Evolutionary conservation across 2,888 invertebrate species (phyloP), one percentile per base, ranked within the genome.

Genomic region (Lasioglossum calceatum): DNA sequence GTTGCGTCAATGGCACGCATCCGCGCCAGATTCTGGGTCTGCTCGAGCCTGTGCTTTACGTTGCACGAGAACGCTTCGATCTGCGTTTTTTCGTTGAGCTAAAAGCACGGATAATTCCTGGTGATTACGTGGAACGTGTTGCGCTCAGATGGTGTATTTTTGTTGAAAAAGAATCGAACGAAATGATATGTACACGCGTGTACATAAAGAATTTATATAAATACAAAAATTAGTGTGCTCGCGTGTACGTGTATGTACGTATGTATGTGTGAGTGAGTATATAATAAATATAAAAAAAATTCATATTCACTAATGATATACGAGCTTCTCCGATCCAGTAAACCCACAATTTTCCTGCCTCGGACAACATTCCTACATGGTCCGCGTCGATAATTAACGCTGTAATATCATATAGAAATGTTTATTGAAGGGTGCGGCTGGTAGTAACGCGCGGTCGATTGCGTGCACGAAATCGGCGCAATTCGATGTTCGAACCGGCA

Each of bases 241-340:
- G 27, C n/a, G 4, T 64, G 64, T 5, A 4, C 32, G 64, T 32
- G 14, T 64, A 4, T 14, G 5, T 64, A 7, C 32, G 19, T 67
- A 2, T 32, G 36, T 36, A 16, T 36, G 8, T 36, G 5, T 32
- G 36, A 36, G 2, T 8, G 27, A 12, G 27, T 32, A 32, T 32
- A 8, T n/a, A 81, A 75, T 71, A 74, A 54, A 81, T 47, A 70
- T 71, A 74, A 85, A 73, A 74, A 74, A 73, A 64, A 14, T 61
- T 67, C 50, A 86, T 88, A 89, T 86, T 90, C 89, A 92, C 92
- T 86, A 87, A 79, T 27, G 94, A 93, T 82, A 94, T 94, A 74
- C 88, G 90, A 36, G 90, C 87, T 82, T 94, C 93, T n/a, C 92
- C 92, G 78, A 94, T 91, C 94, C 94, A 94, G 85, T 89, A 93